These are phyloP conservation scores for Tachina fera DNA, from an alignment of 2,888 invertebrate genomes.

Conservation along the genomic window DNA sequence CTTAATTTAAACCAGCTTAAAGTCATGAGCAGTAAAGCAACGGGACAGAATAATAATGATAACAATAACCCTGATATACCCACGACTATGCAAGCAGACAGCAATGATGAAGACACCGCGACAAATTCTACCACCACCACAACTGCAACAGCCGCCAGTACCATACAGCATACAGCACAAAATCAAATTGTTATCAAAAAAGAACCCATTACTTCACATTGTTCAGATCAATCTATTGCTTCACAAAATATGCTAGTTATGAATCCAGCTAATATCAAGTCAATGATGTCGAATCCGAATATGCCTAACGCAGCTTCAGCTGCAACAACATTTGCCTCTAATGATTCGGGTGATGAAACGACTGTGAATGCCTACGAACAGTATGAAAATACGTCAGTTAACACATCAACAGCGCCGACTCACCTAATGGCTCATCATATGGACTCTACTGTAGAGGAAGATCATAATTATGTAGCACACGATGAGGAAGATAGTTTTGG, in stretches of 20 bases:
- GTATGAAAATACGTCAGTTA: slow-evolving; percentile 74
- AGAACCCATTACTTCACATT: slow-evolving; percentile 59
- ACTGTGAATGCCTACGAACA: slow-evolving; percentile 79
- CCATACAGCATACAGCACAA: slow-evolving; percentile 56
- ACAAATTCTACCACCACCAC: slow-evolving; percentile 77
- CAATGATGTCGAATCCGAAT: slow-evolving; percentile 51
- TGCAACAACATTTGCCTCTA: slow-evolving; percentile 75
- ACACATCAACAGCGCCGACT: slow-evolving; percentile 70
- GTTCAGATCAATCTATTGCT: slow-evolving; percentile 52
- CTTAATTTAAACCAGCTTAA: slow-evolving; percentile 80
- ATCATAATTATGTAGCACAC: slow-evolving; percentile 79
- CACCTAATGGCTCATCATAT: slow-evolving; percentile 68
- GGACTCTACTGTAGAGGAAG: slow-evolving; percentile 78
- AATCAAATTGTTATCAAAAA: slow-evolving; percentile 69
- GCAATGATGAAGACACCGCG: slow-evolving; percentile 77
- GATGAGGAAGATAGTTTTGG: slow-evolving; percentile 80
- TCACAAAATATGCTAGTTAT: slow-evolving; percentile 67
- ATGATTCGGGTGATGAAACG: slow-evolving; percentile 79
- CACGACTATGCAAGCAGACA: slow-evolving; percentile 68
- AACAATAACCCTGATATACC: slow-evolving; percentile 58
- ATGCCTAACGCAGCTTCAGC: slow-evolving; percentile 46
- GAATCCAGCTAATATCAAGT: slow-evolving; percentile 66
- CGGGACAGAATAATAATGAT: slow-evolving; percentile 32
- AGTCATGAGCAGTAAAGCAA: slow-evolving; percentile 75
- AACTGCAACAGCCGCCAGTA: slow-evolving; percentile 74